phyloP scores from a whole-genome alignment of 1,140 invertebrate genomes.

The Caenorhabditis brenneri region DNA sequence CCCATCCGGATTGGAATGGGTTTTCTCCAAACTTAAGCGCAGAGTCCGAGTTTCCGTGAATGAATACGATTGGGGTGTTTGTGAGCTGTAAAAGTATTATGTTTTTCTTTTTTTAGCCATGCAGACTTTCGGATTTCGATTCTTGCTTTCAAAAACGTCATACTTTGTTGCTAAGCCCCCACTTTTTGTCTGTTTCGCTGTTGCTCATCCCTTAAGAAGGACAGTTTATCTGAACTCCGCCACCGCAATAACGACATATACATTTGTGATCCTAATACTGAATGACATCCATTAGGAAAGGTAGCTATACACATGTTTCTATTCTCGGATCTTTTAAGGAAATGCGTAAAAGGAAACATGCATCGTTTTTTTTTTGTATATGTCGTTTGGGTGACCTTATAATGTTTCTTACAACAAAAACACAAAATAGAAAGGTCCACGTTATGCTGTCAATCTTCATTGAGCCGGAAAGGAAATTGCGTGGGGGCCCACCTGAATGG shows the following conservation, averaged over 20 bases:
- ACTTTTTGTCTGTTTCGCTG: neutral
- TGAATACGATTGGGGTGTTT: constrained; percentile 58
- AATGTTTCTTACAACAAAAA: constrained; percentile 24
- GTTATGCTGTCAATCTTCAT: neutral
- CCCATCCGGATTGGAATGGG: constrained; percentile 26
- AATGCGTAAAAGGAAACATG: constrained; percentile 1
- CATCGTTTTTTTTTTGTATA: neutral
- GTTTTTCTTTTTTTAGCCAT: neutral
- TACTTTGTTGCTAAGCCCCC: neutral
- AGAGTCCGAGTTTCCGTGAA: constrained; percentile 60
- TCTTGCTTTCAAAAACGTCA: neutral
- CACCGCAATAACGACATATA: neutral
- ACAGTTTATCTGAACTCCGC: neutral
- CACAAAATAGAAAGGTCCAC: constrained; percentile 35
- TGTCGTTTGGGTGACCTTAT: constrained; percentile 36
- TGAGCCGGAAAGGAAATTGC: constrained; percentile 36
- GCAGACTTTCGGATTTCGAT: neutral
- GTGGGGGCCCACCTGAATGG: neutral
- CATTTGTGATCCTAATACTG: neutral
- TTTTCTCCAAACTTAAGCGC: constrained; percentile 41
- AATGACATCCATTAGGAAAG: neutral
- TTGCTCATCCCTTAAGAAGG: neutral
- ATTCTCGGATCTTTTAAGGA: neutral
- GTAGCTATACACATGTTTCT: neutral
- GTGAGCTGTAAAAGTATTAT: constrained; percentile 23